Conservation (phyloP, 92 coral and sea anemone species). For the Paragorgia papillata region DNA sequence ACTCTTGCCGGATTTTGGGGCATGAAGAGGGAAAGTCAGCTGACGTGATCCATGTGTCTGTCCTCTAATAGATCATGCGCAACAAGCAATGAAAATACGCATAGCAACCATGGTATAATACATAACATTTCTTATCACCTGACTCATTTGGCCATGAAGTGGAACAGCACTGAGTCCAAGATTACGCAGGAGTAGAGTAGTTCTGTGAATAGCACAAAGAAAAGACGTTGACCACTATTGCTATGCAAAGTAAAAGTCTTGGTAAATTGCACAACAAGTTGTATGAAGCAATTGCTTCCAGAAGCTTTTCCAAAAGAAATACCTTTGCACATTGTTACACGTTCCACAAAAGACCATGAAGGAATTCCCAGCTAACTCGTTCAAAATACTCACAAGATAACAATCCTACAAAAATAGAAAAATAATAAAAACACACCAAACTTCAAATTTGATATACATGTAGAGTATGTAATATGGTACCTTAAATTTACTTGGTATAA, state of each 20-base stretch:
- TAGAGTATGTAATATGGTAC: no score
- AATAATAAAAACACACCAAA: not conserved
- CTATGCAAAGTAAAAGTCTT: no score
- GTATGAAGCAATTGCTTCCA: no score
- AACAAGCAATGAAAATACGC: no score
- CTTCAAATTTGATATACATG: no score
- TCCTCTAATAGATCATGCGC: no score
- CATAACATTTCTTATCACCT: slow-evolving; percentile 65
- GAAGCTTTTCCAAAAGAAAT: no score
- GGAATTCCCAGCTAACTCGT: slow-evolving; percentile 96
- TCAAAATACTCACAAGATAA: slow-evolving; percentile 85
- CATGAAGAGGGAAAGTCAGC: no score
- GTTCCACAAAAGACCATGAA: slow-evolving; percentile 99
- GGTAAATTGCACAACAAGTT: no score
- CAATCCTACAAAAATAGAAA: slow-evolving; percentile 68
- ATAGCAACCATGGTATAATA: no score
- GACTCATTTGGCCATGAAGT: slow-evolving; percentile 98
- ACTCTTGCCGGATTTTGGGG: no score
- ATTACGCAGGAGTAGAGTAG: slow-evolving; percentile 82
- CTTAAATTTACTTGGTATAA: slow-evolving; percentile 93
- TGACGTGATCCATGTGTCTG: no score
- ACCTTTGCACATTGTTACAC: slow-evolving; percentile 98
- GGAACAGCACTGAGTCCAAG: slow-evolving; percentile 96
- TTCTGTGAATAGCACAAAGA: slow-evolving; percentile 52
- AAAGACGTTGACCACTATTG: not conserved